Evolutionary conservation across 2,888 invertebrate species (phyloP), one percentile per base, ranked within the genome.

Genomic region (Adelphocoris suturalis): DNA sequence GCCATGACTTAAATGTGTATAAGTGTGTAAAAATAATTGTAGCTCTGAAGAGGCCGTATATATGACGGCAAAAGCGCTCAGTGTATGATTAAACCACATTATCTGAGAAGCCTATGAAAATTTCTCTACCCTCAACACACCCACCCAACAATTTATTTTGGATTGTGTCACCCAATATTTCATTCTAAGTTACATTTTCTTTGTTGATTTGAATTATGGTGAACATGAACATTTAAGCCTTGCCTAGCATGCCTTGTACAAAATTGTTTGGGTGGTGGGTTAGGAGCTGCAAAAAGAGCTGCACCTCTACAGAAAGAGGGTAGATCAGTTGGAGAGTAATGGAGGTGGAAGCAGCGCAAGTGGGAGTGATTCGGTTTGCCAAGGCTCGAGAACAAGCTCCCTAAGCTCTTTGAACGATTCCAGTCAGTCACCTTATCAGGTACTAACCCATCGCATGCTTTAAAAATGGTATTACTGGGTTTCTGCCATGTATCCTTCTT

Each of bases 201-300:
- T 37, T 37, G 37, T 37, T 37, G 37, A 37, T 37, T 37, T 37
- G 37, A 37, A 37, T 37, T 37, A 37, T 4, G 37, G 37, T 37
- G 37, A 37, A 37, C 37, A 37, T 37, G 7, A 37, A 2, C 37
- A 37, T 37, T 37, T 37, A 4, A 37, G 37, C 7, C 7, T 37
- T 37, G 7, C 7, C 37, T 37, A 37, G 85, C 85, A 85, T 85
- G 85, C 37, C 14, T 57, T 85, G 85, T 85, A 85, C 85, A 85
- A 57, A 85, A 61, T 19, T 80, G 68, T 81, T 48, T 48, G 85
- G 84, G 89, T 89, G 84, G 76, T 75, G 89, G 89, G 86, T 11
- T 93, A 96, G 95, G 97, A 97, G 93, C 93, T 97, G 91, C 96
- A 95, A 55, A 95, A 96, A 28, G 97, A 97, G 92, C 93, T 97